Base-by-base conservation (phyloP, 2,888 invertebrate species). In the Odontomyia ornata region DNA sequence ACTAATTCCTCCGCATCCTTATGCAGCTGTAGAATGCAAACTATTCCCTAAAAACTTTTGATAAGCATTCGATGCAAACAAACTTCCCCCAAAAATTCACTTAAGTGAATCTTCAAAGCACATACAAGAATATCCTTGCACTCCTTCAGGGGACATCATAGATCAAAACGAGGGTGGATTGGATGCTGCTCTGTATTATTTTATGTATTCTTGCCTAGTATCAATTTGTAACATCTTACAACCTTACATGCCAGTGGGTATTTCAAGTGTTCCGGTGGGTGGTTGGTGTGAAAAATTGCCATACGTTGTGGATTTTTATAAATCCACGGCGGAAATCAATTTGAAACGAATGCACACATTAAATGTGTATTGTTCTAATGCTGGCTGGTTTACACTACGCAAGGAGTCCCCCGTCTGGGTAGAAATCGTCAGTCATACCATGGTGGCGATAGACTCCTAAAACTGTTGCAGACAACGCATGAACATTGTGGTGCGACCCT, bases 221-320 rank as follows among this genome's bases (percentile, higher is more conserved):
- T 62, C 75, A 75, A 75, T 75, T 75, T 75, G 75, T 75, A 64
- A 64, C 75, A 23, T 43, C 30, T 75, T 18, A 21, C 60, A 9
- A 27, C 57, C 23, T 43, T 36, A 0, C 46, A 27, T 64, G 47
- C 27, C 47, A 23, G 9, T 64, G 72, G 28, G 36, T 21, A 56
- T 13, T 28, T 56, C 25, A 43, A 69, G 72, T 72, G 72, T 28
- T 56, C 13, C 7, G 46, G 72, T 72, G 56, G 72, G 72, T 72
- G 62, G 62, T 75, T 84, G 84, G 84, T 86, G 86, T 85, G 86
- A 86, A 86, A 84, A 85, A 84, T 84, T 84, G 85, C 86, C 83
- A 86, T 84, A 82, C 84, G 86, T 82, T 84, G 76, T 62, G 78
- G 80, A 78, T 80, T 79, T 80, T 57, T 60, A 36, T 69, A 67